phyloP scores from a whole-genome alignment of 2,888 invertebrate species.

The Pyrrhia umbra region DNA sequence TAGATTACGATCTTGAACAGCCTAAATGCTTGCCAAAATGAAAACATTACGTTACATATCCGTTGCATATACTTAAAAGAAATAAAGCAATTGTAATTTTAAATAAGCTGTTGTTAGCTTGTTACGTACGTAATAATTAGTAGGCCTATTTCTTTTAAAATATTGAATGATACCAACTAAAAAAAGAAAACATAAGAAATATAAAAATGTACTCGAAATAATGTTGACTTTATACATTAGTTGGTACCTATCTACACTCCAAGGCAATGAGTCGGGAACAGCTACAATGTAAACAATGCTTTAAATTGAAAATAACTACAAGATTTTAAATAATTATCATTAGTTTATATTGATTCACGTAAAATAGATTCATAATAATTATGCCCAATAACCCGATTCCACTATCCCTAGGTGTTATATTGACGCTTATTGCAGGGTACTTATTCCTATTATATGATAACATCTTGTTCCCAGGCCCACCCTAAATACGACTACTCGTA shows the following conservation, averaged over 20 bases:
- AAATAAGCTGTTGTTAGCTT: slow-evolving; percentile 7
- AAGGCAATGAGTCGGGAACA: no score
- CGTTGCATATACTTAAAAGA: neutral
- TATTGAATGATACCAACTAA: slow-evolving; percentile 3
- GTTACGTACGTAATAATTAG: neutral
- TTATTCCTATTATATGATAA: neutral
- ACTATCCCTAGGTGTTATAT: neutral
- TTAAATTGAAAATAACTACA: no score
- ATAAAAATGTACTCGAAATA: neutral
- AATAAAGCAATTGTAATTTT: slow-evolving; percentile 16
- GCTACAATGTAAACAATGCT: no score
- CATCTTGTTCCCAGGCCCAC: slow-evolving; percentile 77
- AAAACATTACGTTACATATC: slow-evolving; percentile 34
- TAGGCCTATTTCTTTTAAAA: neutral
- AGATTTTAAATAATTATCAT: no score
- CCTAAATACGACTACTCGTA: slow-evolving; percentile 89
- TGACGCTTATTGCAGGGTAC: neutral
- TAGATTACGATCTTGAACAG: slow-evolving; percentile 36
- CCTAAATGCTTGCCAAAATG: slow-evolving; percentile 28
- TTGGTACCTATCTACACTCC: no score
- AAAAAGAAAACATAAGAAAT: neutral
- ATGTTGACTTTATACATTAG: neutral
- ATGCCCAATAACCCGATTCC: neutral
- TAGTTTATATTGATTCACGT: no score
- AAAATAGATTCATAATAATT: no score